phyloP scores from a whole-genome alignment of 2,113 vertebrate species.

The Mellivora capensis region DNA sequence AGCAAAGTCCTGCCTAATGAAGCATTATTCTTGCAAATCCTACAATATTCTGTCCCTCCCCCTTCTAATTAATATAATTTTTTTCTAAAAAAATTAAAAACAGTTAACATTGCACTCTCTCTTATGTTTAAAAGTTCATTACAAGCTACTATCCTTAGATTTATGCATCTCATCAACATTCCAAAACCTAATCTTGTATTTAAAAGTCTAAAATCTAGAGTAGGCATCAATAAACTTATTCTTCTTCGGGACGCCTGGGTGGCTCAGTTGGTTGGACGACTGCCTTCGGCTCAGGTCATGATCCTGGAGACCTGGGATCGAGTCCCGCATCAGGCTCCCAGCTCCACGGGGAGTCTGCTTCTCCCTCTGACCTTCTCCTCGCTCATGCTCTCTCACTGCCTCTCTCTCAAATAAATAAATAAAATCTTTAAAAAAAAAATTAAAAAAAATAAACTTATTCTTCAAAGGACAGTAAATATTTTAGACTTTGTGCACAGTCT shows the following conservation, averaged over 20 bases:
- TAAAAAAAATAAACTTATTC: background rate
- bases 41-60: background rate
- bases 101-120: background rate
- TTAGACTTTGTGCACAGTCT: background rate
- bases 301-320: too few species aligned
- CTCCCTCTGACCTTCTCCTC: too few species aligned
- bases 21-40: background rate
- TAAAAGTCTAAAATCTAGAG: slow-evolving; percentile 22
- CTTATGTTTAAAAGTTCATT: background rate
- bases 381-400: too few species aligned
- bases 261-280: too few species aligned
- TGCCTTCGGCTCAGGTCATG: too few species aligned
- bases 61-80: slow-evolving; percentile 25
- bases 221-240: background rate
- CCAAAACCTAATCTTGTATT: background rate
- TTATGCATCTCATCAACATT: background rate
- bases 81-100: background rate
- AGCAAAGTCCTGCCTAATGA: background rate
- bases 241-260: too few species aligned
- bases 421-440: too few species aligned
- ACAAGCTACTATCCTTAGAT: background rate
- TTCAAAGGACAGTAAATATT: background rate
- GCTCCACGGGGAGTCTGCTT: too few species aligned
- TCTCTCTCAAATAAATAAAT: too few species aligned
- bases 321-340: too few species aligned